Evolutionary conservation across 2,888 invertebrate genomes (phyloP).

Genomic region (Mayetiola destructor): DNA sequence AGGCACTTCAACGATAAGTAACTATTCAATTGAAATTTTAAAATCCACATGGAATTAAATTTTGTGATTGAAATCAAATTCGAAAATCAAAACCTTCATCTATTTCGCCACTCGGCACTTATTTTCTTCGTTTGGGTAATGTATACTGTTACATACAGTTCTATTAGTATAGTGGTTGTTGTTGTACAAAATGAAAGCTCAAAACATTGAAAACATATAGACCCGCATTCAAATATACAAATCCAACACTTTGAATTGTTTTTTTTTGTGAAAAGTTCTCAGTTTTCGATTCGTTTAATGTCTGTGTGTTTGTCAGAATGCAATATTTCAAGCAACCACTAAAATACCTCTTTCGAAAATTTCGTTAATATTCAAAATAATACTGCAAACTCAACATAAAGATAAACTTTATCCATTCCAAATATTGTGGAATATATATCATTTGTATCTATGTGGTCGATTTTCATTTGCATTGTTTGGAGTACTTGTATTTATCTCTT

Average conservation of each 20-base stretch:
- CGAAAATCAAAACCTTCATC: too few relatives aligned
- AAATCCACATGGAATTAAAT: neutral
- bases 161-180: too few relatives aligned
- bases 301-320: neutral
- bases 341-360: neutral
- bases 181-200: too few relatives aligned
- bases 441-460: too few relatives aligned
- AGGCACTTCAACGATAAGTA: neutral
- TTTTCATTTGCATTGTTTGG: slow-evolving; percentile 11
- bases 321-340: neutral
- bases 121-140: too few relatives aligned
- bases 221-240: too few relatives aligned
- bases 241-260: too few relatives aligned
- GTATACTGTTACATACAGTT: too few relatives aligned
- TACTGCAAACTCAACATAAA: neutral
- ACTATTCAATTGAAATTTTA: neutral
- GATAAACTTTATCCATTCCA: slow-evolving; percentile 8
- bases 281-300: too few relatives aligned
- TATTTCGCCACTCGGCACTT: too few relatives aligned
- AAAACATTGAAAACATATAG: too few relatives aligned
- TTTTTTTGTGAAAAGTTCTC: too few relatives aligned
- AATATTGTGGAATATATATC: neutral
- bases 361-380: slow-evolving; percentile 9
- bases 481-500: neutral
- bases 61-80: neutral